Evolutionary conservation across 2,797 vertebrate species (phyloP), one percentile per base, ranked within the genome.

Genomic region (Danionella dracula): DNA sequence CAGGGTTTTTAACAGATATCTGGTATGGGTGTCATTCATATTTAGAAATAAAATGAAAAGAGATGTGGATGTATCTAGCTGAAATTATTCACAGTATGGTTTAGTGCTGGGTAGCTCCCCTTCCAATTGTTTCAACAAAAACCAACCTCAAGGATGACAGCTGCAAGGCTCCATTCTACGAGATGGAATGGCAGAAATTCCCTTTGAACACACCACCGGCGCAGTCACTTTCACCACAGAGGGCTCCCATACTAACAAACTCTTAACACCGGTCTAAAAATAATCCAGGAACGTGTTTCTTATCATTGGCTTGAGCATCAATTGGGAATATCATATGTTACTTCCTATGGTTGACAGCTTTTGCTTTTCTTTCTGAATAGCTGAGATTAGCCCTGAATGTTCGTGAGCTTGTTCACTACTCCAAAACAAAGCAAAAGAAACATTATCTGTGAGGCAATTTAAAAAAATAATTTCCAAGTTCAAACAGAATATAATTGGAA

Each of bases 211-310:
- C 85, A 82, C 80, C 83, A 76, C 51, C 54, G 53, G 70, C 68
- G 29, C 79, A 79, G 53, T 81, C 83, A 86, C 86, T 87, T 87
- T 88, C 83, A 73, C 86, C 74, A 59, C 60, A 56, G 69, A 74
- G 75, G 76, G 68, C 72, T 68, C 61, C 44, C 15, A 16, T 51
- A 31, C 56, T 35, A 46, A 10, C 20, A 21, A 42, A 44, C 42
- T 35, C 50, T 46, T 34, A 38, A 19, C 50, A 38, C 4, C 1
- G 21, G 12, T 49, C 71, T 74, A 74, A 70, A 58, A 59, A 68
- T 77, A 77, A 58, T 19, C 1, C 10, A 19, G 32, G 61, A 66
- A 73, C 68, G 41, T 71, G 57, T 54, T 31, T 13, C 70, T 68
- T 67, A 73, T 78, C 66, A 68, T 63, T 71, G 29, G 61, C 31